A percentile compares a stretch with the other conserved stretches of the same genome.
Conservation (phyloP, 2,797 vertebrate species). For the Malacoctenus gilli region DNA sequence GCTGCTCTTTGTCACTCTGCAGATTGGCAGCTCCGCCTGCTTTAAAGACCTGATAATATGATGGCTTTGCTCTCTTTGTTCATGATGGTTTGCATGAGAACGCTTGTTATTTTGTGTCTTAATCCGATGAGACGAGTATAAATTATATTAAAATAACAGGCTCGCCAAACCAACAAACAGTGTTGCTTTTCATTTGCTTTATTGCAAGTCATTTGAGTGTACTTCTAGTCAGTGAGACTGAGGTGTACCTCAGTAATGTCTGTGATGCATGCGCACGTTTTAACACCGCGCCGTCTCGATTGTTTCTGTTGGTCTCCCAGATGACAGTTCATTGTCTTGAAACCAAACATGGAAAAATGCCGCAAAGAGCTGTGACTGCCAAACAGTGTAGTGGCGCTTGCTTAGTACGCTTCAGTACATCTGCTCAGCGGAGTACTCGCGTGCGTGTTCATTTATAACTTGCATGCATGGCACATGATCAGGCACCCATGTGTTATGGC, state of each 20-base stretch:
- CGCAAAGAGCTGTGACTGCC: constrained; percentile 22
- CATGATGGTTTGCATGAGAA: constrained; percentile 20
- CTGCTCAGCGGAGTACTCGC: constrained; percentile 13
- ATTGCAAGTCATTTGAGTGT: no score
- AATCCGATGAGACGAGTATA: constrained; percentile 27
- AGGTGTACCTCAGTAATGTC: no score
- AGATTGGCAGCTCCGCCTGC: not conserved
- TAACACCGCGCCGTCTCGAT: no score
- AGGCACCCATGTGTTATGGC: not conserved
- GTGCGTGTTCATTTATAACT: no score
- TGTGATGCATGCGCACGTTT: no score
- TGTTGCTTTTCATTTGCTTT: no score
- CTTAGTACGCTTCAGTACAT: constrained; percentile 16
- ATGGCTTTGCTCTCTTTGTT: constrained; percentile 30
- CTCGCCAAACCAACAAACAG: no score
- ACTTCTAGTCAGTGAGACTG: no score
- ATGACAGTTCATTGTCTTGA: constrained; percentile 33
- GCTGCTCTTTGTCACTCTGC: not conserved
- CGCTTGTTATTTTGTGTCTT: constrained; percentile 36
- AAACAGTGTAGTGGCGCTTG: constrained; percentile 6
- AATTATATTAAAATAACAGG: constrained; percentile 34
- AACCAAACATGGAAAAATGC: constrained; percentile 27
- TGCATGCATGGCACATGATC: not conserved
- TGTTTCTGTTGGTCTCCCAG: constrained; percentile 20
- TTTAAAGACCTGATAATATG: constrained; percentile 24